Evolutionary conservation across 2,888 invertebrate genomes (phyloP).

Genomic region (Oligia latruncula): DNA sequence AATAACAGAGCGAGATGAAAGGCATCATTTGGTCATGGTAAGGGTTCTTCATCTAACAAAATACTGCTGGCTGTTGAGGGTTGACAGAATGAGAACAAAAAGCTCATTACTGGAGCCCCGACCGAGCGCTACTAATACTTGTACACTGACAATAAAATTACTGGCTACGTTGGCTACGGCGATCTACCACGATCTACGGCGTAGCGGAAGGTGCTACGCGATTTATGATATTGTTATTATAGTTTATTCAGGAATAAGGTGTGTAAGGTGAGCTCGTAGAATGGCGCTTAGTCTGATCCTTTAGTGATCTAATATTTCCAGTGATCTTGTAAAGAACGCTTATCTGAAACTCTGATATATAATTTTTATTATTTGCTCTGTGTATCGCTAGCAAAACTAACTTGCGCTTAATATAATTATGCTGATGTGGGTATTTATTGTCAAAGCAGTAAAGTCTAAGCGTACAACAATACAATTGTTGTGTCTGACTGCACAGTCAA

Average conservation of each 20-base stretch:
- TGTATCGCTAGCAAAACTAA: not conserved
- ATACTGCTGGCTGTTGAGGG: conserved; percentile 61
- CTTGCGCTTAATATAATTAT: not conserved
- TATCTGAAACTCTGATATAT: not conserved
- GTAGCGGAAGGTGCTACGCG: conserved; percentile 46
- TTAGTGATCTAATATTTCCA: conserved; percentile 10
- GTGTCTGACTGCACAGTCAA: conserved; percentile 28
- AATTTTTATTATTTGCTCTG: not conserved
- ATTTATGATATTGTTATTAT: conserved; percentile 52
- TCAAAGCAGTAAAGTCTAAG: conserved; percentile 1
- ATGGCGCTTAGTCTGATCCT: conserved; percentile 1
- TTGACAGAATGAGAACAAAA: conserved; percentile 63
- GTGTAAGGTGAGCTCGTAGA: conserved; percentile 18
- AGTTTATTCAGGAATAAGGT: conserved; percentile 33
- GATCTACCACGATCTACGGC: conserved; percentile 37
- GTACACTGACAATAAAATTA: conserved; percentile 58
- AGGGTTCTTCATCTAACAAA: conserved; percentile 60
- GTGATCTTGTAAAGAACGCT: not conserved
- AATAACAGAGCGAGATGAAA: conserved; percentile 57
- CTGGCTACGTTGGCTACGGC: conserved; percentile 28
- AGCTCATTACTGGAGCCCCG: conserved; percentile 54
- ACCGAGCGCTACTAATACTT: conserved; percentile 54
- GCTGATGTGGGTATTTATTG: conserved; percentile 1
- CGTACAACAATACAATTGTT: not conserved
- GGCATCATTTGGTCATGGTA: conserved; percentile 57